Base-by-base conservation (phyloP, 2,888 invertebrate species). In the Ctenicera cuprea region DNA sequence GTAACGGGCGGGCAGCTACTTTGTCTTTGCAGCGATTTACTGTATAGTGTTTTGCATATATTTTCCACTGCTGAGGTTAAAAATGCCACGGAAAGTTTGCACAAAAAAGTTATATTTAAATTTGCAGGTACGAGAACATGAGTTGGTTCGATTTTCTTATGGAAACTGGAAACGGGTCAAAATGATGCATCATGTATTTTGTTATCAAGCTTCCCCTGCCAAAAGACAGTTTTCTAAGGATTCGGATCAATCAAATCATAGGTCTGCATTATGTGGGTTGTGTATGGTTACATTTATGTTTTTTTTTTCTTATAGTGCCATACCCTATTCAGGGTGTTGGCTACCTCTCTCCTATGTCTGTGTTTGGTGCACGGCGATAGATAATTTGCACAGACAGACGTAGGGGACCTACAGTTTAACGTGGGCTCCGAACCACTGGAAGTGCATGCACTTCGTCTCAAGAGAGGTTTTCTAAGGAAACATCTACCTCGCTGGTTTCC, bases 131-230 rank as follows among this genome's bases (percentile, higher is more conserved):
- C 91, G 95, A 22, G 95, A 95, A 86, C 93, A 94, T 83, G 95
- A 95, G 85, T 87, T 95, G 62, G 95, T 95, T 1, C 92, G 94
- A 79, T 95, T 95, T 84, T 93, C 94, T 1, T 95, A 94, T 80
- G 94, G 93, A 76, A 92, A 93, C 84, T 95, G 95, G 95, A 92
- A 93, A 82, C 91, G 93, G 4, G 94, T 95, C 0, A 92, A 92
- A 84, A 93, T 95, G 93, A 94, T 95, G 90, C 95, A 95, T 86
- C 95, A 95, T 82, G 94, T 95, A 77, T 95, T 95, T 85, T 95
- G 95, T 83, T 95, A 95, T 84, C 95, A 95, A 85, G 94, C 95
- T 0, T 95, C 95, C 0, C 95, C 95, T 0, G 92, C 94, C 1
- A 93, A 93, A 85, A 93, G 94, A 80, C 93, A 94, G 82, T 95